phyloP scores from a whole-genome alignment of 2,113 vertebrate species.

The Erythrocebus patas region DNA sequence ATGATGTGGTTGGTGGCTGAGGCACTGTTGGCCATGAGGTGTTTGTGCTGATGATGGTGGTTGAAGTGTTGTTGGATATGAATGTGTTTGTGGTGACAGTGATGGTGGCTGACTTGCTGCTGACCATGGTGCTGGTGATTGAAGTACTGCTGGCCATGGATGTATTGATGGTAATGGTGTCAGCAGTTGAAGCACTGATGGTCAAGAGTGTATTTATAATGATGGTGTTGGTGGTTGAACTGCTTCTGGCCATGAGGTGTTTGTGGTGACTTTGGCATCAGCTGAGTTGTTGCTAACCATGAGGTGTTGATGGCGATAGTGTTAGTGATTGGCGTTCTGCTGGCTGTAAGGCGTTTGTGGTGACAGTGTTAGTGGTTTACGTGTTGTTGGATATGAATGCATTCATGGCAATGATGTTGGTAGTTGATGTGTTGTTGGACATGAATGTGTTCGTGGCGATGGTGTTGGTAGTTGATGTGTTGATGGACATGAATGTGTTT shows the following conservation, averaged over 20 bases:
- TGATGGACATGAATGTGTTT: rapidly evolving
- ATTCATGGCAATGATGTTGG: no score
- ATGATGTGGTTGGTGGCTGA: neutral
- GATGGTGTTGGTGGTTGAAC: neutral
- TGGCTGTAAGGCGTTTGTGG: no score
- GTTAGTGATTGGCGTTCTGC: neutral
- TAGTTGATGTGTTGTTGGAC: no score
- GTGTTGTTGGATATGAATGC: no score
- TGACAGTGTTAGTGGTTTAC: no score
- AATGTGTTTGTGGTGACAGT: neutral
- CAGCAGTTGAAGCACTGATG: neutral
- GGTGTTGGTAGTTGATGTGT: no score
- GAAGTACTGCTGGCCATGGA: neutral
- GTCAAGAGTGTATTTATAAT: no score
- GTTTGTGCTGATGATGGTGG: neutral
- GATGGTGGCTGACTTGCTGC: neutral
- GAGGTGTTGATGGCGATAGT: neutral
- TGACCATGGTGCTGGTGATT: neutral
- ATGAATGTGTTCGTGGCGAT: no score
- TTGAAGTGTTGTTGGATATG: neutral
- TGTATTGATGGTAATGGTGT: neutral
- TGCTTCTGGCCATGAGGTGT: neutral
- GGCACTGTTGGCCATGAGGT: neutral
- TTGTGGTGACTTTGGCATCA: neutral
- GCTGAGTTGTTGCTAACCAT: neutral